A percentile compares a stretch with the other conserved stretches of the same genome.
Evolutionary conservation across 2,888 invertebrate species (phyloP).

Genomic region (Nymphalis c-album): DNA sequence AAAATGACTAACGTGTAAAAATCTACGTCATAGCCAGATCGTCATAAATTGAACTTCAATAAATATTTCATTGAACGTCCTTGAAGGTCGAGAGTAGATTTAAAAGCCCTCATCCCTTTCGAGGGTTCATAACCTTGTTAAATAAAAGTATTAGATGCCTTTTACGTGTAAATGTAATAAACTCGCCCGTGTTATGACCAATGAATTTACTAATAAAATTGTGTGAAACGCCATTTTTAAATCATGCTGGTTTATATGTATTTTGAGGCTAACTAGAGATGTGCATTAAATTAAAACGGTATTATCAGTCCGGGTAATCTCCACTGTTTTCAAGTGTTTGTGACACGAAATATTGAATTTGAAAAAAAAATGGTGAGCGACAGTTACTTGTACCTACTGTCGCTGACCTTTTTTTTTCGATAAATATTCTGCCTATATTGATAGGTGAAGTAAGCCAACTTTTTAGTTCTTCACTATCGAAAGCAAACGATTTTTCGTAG

Average conservation of each 20-base stretch:
- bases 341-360: too few relatives aligned
- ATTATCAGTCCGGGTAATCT: too few relatives aligned
- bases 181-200: neutral
- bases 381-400: too few relatives aligned
- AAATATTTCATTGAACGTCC: constrained; percentile 51
- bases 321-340: neutral
- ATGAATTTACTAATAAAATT: constrained; percentile 13
- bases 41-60: constrained; percentile 47
- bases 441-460: too few relatives aligned
- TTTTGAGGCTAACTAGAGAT: too few relatives aligned
- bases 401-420: too few relatives aligned
- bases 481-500: too few relatives aligned
- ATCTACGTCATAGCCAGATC: constrained; percentile 3
- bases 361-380: too few relatives aligned
- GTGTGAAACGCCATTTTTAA: neutral
- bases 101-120: constrained; percentile 43
- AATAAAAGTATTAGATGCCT: constrained; percentile 38
- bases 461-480: too few relatives aligned
- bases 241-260: neutral
- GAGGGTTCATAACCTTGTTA: constrained; percentile 33
- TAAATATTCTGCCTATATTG: too few relatives aligned
- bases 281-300: too few relatives aligned
- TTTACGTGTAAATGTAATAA: constrained; percentile 29
- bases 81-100: constrained; percentile 37
- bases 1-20: neutral